A percentile compares a stretch with the other conserved stretches of the same genome.
Conservation (phyloP, 2,797 vertebrate species). For the Loriculus beryllinus region DNA sequence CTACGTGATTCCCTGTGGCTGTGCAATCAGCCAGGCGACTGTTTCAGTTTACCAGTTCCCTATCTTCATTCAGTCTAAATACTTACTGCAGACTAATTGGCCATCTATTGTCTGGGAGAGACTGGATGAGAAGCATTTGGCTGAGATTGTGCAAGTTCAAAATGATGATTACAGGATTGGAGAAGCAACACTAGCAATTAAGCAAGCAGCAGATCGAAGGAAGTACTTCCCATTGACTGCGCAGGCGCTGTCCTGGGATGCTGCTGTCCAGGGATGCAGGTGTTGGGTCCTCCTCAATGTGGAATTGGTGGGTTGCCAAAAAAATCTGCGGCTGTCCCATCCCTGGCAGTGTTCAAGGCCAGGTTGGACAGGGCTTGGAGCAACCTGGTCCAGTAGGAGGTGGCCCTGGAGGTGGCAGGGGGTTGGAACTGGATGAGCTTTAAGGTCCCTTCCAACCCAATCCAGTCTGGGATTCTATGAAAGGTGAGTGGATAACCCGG, state of each 20-base stretch:
- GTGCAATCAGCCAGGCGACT: neutral
- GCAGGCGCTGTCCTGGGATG: neutral
- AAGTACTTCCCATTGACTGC: neutral
- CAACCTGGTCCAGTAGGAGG: neutral
- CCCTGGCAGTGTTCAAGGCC: neutral
- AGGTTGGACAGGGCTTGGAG: neutral
- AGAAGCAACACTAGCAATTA: slow-evolving; percentile 5
- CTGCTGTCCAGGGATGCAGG: neutral
- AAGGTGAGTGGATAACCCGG: neutral
- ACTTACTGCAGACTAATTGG: slow-evolving; percentile 7
- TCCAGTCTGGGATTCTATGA: neutral
- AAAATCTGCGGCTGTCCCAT: neutral
- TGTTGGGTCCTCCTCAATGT: neutral
- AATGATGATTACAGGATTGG: neutral
- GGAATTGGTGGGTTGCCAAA: neutral
- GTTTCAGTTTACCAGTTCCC: neutral
- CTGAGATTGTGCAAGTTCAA: neutral
- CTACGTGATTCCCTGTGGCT: fast-evolving
- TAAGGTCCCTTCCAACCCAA: neutral
- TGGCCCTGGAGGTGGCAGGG: neutral
- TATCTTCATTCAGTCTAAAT: neutral
- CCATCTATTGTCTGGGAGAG: neutral
- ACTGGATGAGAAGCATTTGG: slow-evolving; percentile 11
- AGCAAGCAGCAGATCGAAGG: neutral
- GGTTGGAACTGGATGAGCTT: neutral